Evolutionary conservation across 1,140 invertebrate genomes (phyloP).

Genomic region (Eupristina koningsbergeri): DNA sequence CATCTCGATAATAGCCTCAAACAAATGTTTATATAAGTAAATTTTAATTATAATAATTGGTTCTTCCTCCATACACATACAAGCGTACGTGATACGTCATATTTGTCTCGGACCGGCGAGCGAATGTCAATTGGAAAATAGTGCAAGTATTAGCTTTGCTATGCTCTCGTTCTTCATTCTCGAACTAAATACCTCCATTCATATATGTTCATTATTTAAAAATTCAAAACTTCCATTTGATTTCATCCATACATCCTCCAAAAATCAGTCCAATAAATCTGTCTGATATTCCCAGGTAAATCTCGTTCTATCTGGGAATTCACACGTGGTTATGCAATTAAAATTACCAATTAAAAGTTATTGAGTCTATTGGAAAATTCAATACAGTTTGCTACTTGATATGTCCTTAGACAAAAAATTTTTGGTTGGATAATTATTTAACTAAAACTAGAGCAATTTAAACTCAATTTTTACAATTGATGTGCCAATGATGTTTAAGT

Average conservation of each 20-base stretch:
- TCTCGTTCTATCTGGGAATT: slow-evolving; percentile 8
- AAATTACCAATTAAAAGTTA: background rate
- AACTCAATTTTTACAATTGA: background rate
- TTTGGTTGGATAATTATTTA: too few relatives aligned
- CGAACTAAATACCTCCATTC: background rate
- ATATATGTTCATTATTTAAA: slow-evolving; percentile 27
- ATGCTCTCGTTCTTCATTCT: slow-evolving; percentile 38
- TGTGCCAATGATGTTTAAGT: background rate
- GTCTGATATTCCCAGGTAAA: too few relatives aligned
- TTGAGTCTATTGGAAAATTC: background rate
- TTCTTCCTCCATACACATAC: slow-evolving; percentile 25
- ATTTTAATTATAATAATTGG: slow-evolving; percentile 49
- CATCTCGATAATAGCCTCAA: background rate
- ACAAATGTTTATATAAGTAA: background rate
- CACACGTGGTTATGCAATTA: background rate
- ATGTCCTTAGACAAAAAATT: background rate
- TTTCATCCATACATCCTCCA: background rate
- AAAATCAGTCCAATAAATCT: background rate
- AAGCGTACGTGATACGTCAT: slow-evolving; percentile 43
- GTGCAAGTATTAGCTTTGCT: slow-evolving; percentile 55
- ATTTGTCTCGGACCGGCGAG: slow-evolving; percentile 43
- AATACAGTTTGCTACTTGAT: background rate
- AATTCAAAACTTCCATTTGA: slow-evolving; percentile 1
- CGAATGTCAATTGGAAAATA: slow-evolving; percentile 69
- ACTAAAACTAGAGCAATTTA: too few relatives aligned